Evolutionary conservation across 2,797 vertebrate genomes (phyloP).

Genomic region (Rhinophrynus dorsalis): DNA sequence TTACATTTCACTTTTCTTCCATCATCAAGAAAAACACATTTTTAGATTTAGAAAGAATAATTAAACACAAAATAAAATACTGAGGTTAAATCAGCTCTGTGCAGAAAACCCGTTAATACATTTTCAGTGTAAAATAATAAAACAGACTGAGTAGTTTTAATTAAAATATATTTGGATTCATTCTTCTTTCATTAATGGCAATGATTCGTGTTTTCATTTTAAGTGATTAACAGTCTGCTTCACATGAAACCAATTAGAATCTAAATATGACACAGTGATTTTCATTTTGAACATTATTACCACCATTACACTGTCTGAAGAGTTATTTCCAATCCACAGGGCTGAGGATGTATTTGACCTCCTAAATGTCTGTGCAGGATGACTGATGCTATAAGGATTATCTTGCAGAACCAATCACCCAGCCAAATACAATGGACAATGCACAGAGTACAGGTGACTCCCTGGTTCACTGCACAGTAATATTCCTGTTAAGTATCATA

Average conservation of each 20-base stretch:
- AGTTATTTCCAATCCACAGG: neutral
- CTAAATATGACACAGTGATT: conserved; percentile 13
- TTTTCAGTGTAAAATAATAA: neutral
- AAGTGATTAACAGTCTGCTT: conserved; percentile 15
- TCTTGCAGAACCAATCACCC: neutral
- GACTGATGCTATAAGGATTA: neutral
- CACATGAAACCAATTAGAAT: conserved; percentile 24
- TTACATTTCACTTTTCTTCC: too few species aligned
- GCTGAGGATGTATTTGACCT: neutral
- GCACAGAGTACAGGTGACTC: neutral
- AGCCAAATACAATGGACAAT: neutral
- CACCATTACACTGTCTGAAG: neutral
- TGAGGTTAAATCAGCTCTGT: too few species aligned
- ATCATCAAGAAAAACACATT: too few species aligned
- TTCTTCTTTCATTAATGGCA: neutral
- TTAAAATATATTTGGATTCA: neutral
- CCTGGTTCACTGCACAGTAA: neutral
- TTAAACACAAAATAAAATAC: too few species aligned
- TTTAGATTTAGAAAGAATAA: too few species aligned
- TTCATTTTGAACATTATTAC: neutral
- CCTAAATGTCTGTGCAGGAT: neutral
- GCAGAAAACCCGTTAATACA: too few species aligned
- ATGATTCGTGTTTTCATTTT: neutral
- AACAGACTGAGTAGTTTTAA: neutral
- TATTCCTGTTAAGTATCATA: neutral